These are phyloP conservation scores for Popillia japonica DNA, from an alignment of 1,140 invertebrate genomes.

Conservation along the genomic window DNA sequence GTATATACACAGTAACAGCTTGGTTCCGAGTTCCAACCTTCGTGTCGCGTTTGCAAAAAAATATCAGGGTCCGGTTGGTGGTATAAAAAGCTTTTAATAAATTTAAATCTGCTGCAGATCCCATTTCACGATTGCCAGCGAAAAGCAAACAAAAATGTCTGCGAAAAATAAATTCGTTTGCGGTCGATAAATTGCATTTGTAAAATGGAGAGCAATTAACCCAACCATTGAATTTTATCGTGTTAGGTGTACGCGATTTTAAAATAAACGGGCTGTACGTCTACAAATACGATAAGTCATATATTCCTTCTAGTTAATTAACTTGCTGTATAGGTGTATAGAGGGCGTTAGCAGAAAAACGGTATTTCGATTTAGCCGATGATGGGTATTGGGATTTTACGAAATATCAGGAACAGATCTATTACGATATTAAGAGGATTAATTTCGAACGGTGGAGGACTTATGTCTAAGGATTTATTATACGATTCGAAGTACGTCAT, in stretches of 20 bases:
- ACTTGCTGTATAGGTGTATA: too few relatives aligned
- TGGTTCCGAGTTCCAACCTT: too few relatives aligned
- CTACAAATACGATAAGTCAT: background rate
- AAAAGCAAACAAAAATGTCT: background rate
- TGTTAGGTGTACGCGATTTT: background rate
- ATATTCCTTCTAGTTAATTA: constrained; percentile 16
- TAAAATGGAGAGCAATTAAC: constrained; percentile 28
- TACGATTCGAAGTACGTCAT: too few relatives aligned
- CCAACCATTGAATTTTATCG: constrained; percentile 26
- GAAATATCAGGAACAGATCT: constrained; percentile 12
- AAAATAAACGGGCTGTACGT: constrained; percentile 5
- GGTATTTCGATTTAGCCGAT: background rate
- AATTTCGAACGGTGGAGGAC: background rate
- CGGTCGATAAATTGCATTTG: constrained; percentile 21
- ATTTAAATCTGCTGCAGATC: constrained; percentile 13
- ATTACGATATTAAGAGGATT: constrained; percentile 4
- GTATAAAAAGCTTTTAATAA: constrained; percentile 24
- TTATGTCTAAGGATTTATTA: background rate
- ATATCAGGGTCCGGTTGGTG: background rate
- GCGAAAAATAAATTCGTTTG: background rate
- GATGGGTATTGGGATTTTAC: background rate
- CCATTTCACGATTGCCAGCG: background rate
- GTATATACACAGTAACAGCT: too few relatives aligned
- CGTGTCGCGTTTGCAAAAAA: too few relatives aligned
- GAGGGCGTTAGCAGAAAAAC: background rate